phyloP scores from a whole-genome alignment of 2,113 vertebrate species.

The Aythya baeri region DNA sequence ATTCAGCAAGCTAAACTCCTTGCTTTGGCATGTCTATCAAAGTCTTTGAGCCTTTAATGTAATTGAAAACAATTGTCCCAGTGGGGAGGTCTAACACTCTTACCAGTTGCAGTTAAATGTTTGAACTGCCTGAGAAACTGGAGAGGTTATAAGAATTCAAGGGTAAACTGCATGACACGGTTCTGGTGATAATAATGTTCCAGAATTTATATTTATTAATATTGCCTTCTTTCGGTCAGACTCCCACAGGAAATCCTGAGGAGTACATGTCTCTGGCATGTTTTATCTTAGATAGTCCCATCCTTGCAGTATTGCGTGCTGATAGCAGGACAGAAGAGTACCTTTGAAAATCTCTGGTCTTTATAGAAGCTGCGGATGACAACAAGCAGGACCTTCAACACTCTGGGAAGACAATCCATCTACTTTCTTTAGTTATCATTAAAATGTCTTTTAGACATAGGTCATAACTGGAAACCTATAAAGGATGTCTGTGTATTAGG shows the following conservation, averaged over 20 bases:
- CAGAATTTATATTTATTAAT: slow-evolving; percentile 85
- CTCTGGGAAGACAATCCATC: slow-evolving; percentile 83
- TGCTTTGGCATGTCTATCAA: slow-evolving; percentile 65
- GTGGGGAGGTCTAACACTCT: slow-evolving; percentile 72
- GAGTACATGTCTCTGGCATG: slow-evolving; percentile 78
- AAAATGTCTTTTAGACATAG: slow-evolving; percentile 86
- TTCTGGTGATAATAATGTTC: slow-evolving; percentile 78
- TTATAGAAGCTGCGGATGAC: slow-evolving; percentile 82
- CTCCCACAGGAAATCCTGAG: slow-evolving; percentile 84
- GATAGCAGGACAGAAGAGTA: slow-evolving; percentile 76
- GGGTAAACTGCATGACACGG: slow-evolving; percentile 65
- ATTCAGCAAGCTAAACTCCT: slow-evolving; percentile 71
- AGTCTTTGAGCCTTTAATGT: slow-evolving; percentile 76
- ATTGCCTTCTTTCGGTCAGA: slow-evolving; percentile 79
- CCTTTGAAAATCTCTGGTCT: slow-evolving; percentile 81
- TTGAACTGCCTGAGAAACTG: slow-evolving; percentile 74
- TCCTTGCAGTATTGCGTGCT: slow-evolving; percentile 74
- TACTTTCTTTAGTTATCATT: slow-evolving; percentile 86
- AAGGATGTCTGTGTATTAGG: slow-evolving; percentile 82
- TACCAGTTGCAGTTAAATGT: slow-evolving; percentile 70
- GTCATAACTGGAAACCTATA: slow-evolving; percentile 88
- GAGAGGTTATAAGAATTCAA: slow-evolving; percentile 75
- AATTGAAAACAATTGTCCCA: slow-evolving; percentile 79
- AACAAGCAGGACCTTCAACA: slow-evolving; percentile 89
- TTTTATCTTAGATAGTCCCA: slow-evolving; percentile 81